Evolutionary conservation across 2,113 vertebrate species (phyloP).

Genomic region (Amphilophus citrinellus): DNA sequence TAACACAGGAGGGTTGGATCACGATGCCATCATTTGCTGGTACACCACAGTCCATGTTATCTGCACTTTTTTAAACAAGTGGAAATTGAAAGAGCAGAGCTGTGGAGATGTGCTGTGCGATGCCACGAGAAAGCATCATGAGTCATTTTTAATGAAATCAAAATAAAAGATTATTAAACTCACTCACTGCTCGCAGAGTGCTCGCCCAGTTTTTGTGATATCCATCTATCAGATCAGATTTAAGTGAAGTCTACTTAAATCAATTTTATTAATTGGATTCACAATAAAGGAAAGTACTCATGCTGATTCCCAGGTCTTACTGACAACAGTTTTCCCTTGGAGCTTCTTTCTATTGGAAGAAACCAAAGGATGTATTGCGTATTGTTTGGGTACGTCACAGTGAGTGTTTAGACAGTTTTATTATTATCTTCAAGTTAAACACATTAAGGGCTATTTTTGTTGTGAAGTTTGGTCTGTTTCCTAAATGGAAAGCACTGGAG

Average conservation of each 20-base stretch:
- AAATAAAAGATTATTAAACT: not conserved
- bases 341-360: not conserved
- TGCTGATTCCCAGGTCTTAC: not conserved
- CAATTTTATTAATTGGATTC: not conserved
- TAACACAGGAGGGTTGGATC: not conserved
- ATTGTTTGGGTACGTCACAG: not conserved
- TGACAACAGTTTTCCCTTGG: not conserved
- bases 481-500: not conserved
- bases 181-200: not conserved
- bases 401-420: not conserved
- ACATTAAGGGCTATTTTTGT: not conserved
- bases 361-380: not conserved
- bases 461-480: not conserved
- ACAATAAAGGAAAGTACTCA: not conserved
- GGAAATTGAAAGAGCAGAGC: not conserved
- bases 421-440: not conserved
- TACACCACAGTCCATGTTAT: not conserved
- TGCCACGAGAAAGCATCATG: not conserved
- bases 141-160: slow-evolving; percentile 7
- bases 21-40: not conserved
- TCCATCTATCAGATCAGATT: not conserved
- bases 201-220: not conserved
- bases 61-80: not conserved
- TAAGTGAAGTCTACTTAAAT: not conserved
- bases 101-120: not conserved